Base-by-base conservation (phyloP, 2,888 invertebrate species). In the Synergus japonicus region DNA sequence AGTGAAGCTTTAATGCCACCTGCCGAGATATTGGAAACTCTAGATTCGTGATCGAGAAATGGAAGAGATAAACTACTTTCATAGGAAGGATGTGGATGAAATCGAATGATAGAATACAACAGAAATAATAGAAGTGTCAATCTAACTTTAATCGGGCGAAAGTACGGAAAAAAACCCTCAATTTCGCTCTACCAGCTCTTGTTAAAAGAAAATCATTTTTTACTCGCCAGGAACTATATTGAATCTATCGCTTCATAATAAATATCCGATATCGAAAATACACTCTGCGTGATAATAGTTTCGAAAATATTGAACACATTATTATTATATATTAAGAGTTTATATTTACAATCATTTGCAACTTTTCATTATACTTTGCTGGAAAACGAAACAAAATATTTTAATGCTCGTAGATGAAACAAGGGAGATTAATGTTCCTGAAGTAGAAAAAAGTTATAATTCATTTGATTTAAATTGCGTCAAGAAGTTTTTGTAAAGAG, bases 21-120 rank as follows among this genome's bases (percentile, higher is more conserved):
- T 78, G 78, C 78, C 73, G 69, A 78, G 78, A 73, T 78, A 78
- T 78, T 73, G 67, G 69, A 73, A 78, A 73, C 69, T 43, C 22
- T 69, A 69, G 60, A 43, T 78, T 78, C 63, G 18, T 18, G 18
- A n/a, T 76, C 13, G 44, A 37, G 29, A 63, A 41, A 18, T 18
- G 43, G 22, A 63, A 29, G 22, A 29, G 29, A 63, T 63, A 67
- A 67, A 44, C 13, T 44, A 15, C 29, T 65, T 37, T 37, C 29
- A 44, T 2, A 7, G 41, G 37, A 65, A 66, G n/a, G 7, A 8
- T n/a, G 15, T 8, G 37, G 41, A 64, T 7, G 7, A 64, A 64
- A 41, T n/a, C 65, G 7, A 29, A 65, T 13, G 8, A n/a, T 41
- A 41, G 15, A 41, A 65, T 44, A 44, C 44, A 44, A 44, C 44